These are phyloP conservation scores for Callipepla californica DNA, from an alignment of 2,113 vertebrate genomes.

Conservation along the genomic window DNA sequence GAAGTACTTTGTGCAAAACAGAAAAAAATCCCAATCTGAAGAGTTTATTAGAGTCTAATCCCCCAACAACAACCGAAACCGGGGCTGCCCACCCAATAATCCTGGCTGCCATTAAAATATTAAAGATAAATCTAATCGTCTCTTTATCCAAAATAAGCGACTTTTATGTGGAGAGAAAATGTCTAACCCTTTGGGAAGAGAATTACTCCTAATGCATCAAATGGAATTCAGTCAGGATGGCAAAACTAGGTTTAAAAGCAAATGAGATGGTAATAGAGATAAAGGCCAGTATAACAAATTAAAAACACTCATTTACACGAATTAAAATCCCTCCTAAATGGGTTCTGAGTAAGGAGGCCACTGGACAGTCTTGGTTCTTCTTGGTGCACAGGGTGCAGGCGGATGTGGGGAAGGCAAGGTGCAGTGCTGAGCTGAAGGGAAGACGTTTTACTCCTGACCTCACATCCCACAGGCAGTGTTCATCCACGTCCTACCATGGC, in stretches of 20 bases:
- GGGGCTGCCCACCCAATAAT: conserved; percentile 81
- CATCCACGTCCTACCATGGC: not conserved
- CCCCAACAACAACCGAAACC: conserved; percentile 72
- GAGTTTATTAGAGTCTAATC: conserved; percentile 87
- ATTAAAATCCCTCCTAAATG: conserved; percentile 80
- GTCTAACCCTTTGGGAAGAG: conserved; percentile 83
- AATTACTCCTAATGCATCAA: conserved; percentile 87
- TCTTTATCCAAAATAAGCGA: conserved; percentile 90
- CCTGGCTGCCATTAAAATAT: conserved; percentile 89
- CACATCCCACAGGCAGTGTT: not conserved
- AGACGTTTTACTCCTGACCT: not conserved
- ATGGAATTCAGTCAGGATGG: conserved; percentile 81
- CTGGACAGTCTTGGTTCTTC: conserved; percentile 53
- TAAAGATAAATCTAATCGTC: conserved; percentile 89
- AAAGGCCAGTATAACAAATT: conserved; percentile 85
- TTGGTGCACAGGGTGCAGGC: not conserved
- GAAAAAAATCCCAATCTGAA: conserved; percentile 79
- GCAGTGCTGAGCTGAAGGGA: not conserved
- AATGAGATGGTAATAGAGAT: conserved; percentile 85
- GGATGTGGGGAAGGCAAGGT: not conserved
- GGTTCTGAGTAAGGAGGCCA: conserved; percentile 65
- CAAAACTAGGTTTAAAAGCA: conserved; percentile 84
- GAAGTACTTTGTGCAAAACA: conserved; percentile 80
- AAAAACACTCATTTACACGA: conserved; percentile 86
- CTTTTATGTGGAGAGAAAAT: conserved; percentile 85